Evolutionary conservation across 2,888 invertebrate genomes (phyloP).

Genomic region (Spisula subtruncata): DNA sequence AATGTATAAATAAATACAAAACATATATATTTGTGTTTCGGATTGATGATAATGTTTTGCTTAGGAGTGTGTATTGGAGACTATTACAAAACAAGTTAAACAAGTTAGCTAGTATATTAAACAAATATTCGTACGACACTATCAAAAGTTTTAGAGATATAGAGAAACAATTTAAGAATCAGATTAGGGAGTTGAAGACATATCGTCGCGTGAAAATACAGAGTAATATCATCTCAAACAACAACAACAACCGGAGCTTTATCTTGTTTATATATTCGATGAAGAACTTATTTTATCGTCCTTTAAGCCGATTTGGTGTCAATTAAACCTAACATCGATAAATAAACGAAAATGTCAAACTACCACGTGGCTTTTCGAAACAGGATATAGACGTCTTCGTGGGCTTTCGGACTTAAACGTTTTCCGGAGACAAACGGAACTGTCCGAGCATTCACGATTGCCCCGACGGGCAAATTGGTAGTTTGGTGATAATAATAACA

Average conservation of each 20-base stretch:
- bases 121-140: neutral
- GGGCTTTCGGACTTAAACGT: too few species aligned
- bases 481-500: neutral
- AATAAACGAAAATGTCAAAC: constrained; percentile 4
- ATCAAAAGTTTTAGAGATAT: neutral
- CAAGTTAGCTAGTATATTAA: neutral
- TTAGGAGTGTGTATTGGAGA: constrained; percentile 4
- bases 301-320: constrained; percentile 60
- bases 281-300: constrained; percentile 27
- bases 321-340: constrained; percentile 45
- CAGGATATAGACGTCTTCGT: too few species aligned
- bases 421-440: too few species aligned
- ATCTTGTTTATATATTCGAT: neutral
- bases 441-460: too few species aligned
- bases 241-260: neutral
- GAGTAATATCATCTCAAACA: constrained; percentile 15
- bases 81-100: neutral
- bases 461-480: neutral
- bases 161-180: neutral
- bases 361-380: neutral
- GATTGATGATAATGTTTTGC: neutral
- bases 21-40: neutral
- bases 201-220: neutral
- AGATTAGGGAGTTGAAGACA: neutral
- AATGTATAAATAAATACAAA: neutral